Conservation (phyloP, 2,888 invertebrate genomes). For the Apamea anceps region DNA sequence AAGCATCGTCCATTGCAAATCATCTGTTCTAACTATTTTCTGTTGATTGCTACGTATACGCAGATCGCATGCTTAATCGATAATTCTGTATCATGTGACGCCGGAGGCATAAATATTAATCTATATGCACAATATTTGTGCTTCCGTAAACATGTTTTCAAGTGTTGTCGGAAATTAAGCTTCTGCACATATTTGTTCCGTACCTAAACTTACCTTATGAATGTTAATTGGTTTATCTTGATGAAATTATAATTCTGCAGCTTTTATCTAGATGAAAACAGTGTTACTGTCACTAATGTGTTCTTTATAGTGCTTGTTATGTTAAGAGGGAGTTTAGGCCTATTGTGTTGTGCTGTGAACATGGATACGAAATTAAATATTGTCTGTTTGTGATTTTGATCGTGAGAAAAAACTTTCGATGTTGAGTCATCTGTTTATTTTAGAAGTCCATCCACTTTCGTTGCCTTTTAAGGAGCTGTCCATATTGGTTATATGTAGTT, state of each 20-base stretch:
- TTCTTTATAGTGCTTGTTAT: conserved; percentile 31
- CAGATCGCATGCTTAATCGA: not conserved
- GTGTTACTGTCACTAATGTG: conserved; percentile 25
- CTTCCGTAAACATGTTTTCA: not conserved
- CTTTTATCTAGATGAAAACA: conserved; percentile 60
- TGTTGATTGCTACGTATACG: not conserved
- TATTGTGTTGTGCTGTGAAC: conserved; percentile 37
- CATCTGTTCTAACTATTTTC: not conserved
- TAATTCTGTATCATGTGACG: not conserved
- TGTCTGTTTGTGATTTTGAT: conserved; percentile 9
- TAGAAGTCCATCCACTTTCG: conserved; percentile 31
- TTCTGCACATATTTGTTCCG: conserved; percentile 18
- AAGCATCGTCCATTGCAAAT: not conserved
- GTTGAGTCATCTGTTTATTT: conserved; percentile 29
- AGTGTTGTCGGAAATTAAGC: conserved; percentile 11
- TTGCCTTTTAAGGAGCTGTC: conserved; percentile 21
- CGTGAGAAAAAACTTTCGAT: conserved; percentile 49
- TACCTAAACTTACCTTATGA: conserved; percentile 3
- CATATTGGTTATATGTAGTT: conserved; percentile 17
- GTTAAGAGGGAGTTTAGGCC: conserved; percentile 10
- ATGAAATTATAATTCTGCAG: conserved; percentile 55
- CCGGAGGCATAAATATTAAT: not conserved
- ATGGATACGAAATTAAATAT: conserved; percentile 2
- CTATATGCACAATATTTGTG: too few species aligned
- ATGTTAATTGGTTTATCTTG: conserved; percentile 57